Conservation (phyloP, 2,888 invertebrate genomes). For the Priocnemis perturbator region DNA sequence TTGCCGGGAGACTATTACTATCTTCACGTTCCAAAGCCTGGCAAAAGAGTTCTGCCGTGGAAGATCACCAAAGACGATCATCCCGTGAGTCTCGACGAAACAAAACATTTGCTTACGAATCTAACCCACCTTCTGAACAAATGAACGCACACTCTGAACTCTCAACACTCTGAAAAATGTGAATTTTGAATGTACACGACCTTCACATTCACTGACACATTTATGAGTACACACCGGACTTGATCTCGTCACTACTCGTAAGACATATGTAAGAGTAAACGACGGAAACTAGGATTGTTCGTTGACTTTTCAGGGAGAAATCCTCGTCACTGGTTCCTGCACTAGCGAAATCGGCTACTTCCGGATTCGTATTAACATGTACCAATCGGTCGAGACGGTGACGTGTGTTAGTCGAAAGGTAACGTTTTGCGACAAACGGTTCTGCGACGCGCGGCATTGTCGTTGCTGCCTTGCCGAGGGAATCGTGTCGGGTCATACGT, state of each 20-base stretch:
- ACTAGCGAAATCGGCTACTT: constrained; percentile 78
- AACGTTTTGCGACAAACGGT: constrained; percentile 33
- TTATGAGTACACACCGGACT: too few relatives aligned
- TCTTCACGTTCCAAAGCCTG: constrained; percentile 79
- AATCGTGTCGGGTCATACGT: background rate
- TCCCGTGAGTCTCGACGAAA: constrained; percentile 49
- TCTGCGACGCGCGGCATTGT: background rate
- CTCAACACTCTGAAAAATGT: too few relatives aligned
- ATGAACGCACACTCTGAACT: too few relatives aligned
- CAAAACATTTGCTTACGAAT: background rate
- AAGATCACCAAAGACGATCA: constrained; percentile 68
- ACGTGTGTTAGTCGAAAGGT: constrained; percentile 80
- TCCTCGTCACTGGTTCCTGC: constrained; percentile 78
- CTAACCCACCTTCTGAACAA: too few relatives aligned
- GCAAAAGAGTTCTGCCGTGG: constrained; percentile 77
- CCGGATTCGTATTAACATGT: constrained; percentile 78
- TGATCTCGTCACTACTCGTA: too few relatives aligned
- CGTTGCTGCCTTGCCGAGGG: too few relatives aligned
- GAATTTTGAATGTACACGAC: too few relatives aligned
- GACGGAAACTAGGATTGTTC: too few relatives aligned
- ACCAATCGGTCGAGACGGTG: constrained; percentile 78
- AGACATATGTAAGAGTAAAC: too few relatives aligned
- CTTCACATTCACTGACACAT: too few relatives aligned
- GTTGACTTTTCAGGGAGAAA: constrained; percentile 78
- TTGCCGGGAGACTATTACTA: constrained; percentile 81